Evolutionary conservation across 2,113 vertebrate species (phyloP).

Genomic region (Trinectes maculatus): DNA sequence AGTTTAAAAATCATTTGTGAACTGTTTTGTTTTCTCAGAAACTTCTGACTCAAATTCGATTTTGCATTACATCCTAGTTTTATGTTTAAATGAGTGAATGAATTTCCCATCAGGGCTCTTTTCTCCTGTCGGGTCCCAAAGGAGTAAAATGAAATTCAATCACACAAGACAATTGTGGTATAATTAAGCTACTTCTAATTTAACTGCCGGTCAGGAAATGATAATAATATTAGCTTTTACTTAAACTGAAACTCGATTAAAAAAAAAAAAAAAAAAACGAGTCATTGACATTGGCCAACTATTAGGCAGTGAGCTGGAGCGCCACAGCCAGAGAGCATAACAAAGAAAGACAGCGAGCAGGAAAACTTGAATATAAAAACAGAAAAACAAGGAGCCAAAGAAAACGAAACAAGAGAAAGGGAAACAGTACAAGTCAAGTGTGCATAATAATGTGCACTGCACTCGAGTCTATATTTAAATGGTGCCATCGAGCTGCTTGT

Average conservation of each 20-base stretch:
- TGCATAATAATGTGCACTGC: conserved; percentile 52
- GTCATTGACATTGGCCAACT: conserved; percentile 19
- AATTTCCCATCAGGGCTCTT: conserved; percentile 30
- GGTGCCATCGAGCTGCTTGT: conserved; percentile 62
- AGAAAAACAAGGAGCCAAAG: conserved; percentile 28
- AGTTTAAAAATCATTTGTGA: conserved; percentile 8
- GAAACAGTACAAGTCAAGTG: conserved; percentile 49
- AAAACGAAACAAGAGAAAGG: conserved; percentile 12
- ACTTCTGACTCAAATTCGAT: conserved; percentile 17
- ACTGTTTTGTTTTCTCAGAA: neutral
- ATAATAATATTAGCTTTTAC: conserved; percentile 65
- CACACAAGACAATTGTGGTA: conserved; percentile 64
- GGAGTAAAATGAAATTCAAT: conserved; percentile 67
- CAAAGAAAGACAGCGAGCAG: conserved; percentile 32
- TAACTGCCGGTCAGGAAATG: conserved; percentile 63
- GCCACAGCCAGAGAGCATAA: conserved; percentile 15
- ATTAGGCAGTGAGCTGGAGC: conserved; percentile 11
- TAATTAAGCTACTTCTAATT: conserved; percentile 75
- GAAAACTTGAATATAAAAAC: conserved; percentile 33
- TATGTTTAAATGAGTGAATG: conserved; percentile 26
- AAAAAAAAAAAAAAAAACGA: conserved; percentile 28
- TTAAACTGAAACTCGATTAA: conserved; percentile 63
- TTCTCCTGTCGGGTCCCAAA: conserved; percentile 39
- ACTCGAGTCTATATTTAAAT: conserved; percentile 70
- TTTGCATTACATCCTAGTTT: conserved; percentile 24